Conservation (phyloP, 2,113 vertebrate species). For the Litocranius walleri region DNA sequence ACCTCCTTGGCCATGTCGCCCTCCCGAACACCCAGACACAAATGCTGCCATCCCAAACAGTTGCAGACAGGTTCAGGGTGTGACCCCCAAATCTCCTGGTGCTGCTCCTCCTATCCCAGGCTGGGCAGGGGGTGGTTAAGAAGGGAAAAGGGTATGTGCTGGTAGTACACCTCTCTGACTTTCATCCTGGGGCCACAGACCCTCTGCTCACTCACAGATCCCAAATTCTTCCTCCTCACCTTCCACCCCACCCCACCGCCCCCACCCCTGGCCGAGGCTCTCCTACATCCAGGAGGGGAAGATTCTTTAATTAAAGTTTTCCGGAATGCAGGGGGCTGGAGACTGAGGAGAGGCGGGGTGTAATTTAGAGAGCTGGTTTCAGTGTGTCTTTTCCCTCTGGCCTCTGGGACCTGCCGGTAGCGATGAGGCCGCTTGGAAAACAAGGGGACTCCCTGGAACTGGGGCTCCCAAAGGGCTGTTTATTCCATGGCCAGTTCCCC, state of each 20-base stretch:
- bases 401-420: slow-evolving; percentile 55
- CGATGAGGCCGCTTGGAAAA: slow-evolving; percentile 35
- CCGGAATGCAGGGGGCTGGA: slow-evolving; percentile 69
- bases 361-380: slow-evolving; percentile 73
- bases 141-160: not conserved
- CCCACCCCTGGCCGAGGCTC: slow-evolving; percentile 1
- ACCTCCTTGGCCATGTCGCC: not conserved
- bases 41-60: not conserved
- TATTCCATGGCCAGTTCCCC: not conserved
- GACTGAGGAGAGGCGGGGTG: slow-evolving; percentile 50
- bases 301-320: slow-evolving; percentile 76
- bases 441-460: slow-evolving; percentile 51
- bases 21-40: not conserved
- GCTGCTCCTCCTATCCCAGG: not conserved
- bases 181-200: not conserved
- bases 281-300: slow-evolving; percentile 55
- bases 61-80: slow-evolving; percentile 37
- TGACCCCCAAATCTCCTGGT: slow-evolving; percentile 26
- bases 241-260: slow-evolving; percentile 17
- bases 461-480: slow-evolving; percentile 39
- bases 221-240: slow-evolving; percentile 50
- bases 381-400: slow-evolving; percentile 52
- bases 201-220: slow-evolving; percentile 6
- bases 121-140: not conserved
- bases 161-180: not conserved